Evolutionary conservation across 2,113 vertebrate species (phyloP), one percentile per base, ranked within the genome.

Genomic region (Burhinus oedicnemus): DNA sequence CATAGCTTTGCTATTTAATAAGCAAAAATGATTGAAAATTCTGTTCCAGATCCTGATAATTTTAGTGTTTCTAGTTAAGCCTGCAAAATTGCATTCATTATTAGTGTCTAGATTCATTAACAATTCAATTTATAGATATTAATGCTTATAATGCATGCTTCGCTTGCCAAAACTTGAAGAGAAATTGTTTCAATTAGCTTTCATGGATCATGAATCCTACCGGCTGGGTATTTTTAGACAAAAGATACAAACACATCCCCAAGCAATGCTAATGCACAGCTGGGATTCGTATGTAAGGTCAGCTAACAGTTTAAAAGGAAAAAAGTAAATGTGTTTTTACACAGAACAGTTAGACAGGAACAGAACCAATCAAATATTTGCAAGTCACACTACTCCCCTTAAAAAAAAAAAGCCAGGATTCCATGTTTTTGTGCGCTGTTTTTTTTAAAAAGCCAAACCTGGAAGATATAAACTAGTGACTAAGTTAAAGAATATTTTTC

Each of bases 41-140:
- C 98, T 98, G 96, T 97, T 97, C 96, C 98, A 98, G 98, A 98
- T 98, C 97, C 98, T 97, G 98, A 98, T 98, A 98, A 98, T 98
- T 98, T 98, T 98, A 98, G 98, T 98, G 97, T 98, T 98, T 98
- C 98, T 98, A 98, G 98, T 98, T 98, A 98, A 98, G 98, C 97
- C 95, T 98, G 98, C 97, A 98, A 98, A 98, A 98, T 98, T 98
- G 98, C 98, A 98, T 98, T 98, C 98, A 98, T 98, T 98, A 98
- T 98, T 98, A 98, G 98, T 98, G 98, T 98, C 98, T 98, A 98
- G 97, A 98, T 98, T 98, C 98, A 98, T 98, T 98, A 98, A 98
- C 98, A 98, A 98, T 98, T 98, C 98, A 98, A 98, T 98, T 98
- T 98, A 98, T 98, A 98, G 98, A 98, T 98, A 98, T 98, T 98